These are phyloP conservation scores for Dynastes grantii DNA, from an alignment of 2,888 invertebrate genomes.

Conservation along the genomic window DNA sequence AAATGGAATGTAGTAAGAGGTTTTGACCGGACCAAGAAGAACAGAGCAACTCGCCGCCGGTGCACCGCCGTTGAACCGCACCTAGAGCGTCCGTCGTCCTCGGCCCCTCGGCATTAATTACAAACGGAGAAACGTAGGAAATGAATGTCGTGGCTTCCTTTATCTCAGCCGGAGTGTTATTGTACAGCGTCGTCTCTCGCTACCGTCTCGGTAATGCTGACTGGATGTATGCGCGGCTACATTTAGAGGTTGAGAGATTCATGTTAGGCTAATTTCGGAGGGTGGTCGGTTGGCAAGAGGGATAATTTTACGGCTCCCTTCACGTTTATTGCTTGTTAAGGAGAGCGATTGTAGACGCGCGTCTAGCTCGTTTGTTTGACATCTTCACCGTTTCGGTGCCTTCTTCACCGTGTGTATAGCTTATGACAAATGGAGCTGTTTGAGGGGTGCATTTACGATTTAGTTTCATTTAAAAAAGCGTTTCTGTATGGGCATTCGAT, in stretches of 20 bases:
- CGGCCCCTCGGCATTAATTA: slow-evolving; percentile 65
- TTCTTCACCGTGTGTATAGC: background rate
- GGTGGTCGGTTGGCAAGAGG: slow-evolving; percentile 59
- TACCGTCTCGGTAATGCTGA: slow-evolving; percentile 43
- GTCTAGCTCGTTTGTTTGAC: slow-evolving; percentile 62
- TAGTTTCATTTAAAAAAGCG: background rate
- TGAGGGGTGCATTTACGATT: background rate
- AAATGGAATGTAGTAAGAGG: slow-evolving; percentile 49
- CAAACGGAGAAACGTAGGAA: slow-evolving; percentile 65
- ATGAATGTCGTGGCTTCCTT: slow-evolving; percentile 68
- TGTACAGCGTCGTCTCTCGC: slow-evolving; percentile 53
- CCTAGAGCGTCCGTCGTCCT: slow-evolving; percentile 63
- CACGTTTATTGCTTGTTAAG: slow-evolving; percentile 67
- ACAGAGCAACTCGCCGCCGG: slow-evolving; percentile 28
- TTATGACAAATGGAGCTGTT: background rate
- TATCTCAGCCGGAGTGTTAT: slow-evolving; percentile 62
- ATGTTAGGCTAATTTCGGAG: slow-evolving; percentile 65
- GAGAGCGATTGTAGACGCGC: slow-evolving; percentile 60
- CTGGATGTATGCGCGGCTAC: slow-evolving; percentile 63
- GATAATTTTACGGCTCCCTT: slow-evolving; percentile 65
- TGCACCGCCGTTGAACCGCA: slow-evolving; percentile 53
- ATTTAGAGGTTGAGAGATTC: slow-evolving; percentile 63
- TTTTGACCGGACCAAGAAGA: slow-evolving; percentile 48
- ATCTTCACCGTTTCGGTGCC: slow-evolving; percentile 38
- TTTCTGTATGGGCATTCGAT: background rate